A percentile compares a stretch with the other conserved stretches of the same genome.
These are phyloP conservation scores for Eupithecia inturbata DNA, from an alignment of 2,888 invertebrate genomes.

Conservation along the genomic window DNA sequence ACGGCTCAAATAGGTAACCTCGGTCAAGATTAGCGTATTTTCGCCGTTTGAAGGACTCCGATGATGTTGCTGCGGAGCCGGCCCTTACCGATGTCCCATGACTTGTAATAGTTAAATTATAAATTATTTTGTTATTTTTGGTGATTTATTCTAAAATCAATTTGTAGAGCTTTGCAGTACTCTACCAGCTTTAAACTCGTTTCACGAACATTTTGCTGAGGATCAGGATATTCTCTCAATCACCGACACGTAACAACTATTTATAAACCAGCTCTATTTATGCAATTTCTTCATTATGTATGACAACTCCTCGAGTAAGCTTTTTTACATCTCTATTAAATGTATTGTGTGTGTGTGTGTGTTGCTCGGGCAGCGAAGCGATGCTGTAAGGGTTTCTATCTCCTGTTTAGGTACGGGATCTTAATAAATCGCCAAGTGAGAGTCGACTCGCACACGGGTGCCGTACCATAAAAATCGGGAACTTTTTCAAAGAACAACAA, in stretches of 20 bases:
- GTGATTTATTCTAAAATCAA: not conserved
- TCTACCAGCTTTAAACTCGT: conserved; percentile 19
- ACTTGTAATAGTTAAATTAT: no score
- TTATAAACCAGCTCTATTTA: not conserved
- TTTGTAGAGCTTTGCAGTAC: not conserved
- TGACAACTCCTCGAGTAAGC: not conserved
- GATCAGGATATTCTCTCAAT: conserved; percentile 16
- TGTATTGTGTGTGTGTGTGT: not conserved
- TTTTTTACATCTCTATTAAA: not conserved
- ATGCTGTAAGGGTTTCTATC: not conserved
- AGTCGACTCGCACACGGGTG: no score
- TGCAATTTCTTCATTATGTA: not conserved
- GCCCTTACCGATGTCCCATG: no score
- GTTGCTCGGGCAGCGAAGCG: not conserved
- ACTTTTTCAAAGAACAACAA: no score
- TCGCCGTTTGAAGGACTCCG: no score
- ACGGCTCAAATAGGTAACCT: no score
- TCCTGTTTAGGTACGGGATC: not conserved
- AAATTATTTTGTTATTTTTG: no score
- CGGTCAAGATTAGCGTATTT: no score
- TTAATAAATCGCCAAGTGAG: no score
- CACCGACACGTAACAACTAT: not conserved
- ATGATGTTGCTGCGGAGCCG: no score
- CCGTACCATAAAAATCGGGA: no score
- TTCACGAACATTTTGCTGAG: conserved; percentile 10